These are phyloP conservation scores for Origma solitaria DNA, from an alignment of 2,113 vertebrate species.

Conservation along the genomic window DNA sequence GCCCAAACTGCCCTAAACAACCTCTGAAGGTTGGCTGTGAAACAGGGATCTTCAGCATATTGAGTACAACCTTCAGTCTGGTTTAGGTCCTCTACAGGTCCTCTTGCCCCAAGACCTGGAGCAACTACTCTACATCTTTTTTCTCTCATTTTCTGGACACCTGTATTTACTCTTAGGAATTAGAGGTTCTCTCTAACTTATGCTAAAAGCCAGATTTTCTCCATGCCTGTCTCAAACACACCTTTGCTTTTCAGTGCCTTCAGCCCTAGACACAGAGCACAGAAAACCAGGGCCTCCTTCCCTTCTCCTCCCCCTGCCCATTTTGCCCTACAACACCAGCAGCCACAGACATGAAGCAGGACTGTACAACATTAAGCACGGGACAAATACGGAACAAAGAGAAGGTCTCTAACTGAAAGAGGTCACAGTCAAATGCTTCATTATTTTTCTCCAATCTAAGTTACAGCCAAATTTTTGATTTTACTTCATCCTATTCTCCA, in stretches of 20 bases:
- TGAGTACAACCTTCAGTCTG: neutral
- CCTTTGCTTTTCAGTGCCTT: neutral
- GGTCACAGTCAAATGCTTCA: neutral
- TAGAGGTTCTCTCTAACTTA: neutral
- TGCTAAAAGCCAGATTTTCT: neutral
- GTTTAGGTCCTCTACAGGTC: neutral
- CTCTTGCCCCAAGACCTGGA: neutral
- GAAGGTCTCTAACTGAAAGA: neutral
- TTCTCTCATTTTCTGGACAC: neutral
- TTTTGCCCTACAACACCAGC: neutral
- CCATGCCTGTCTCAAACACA: neutral
- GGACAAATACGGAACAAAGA: neutral
- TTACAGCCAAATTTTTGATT: neutral
- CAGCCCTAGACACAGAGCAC: neutral
- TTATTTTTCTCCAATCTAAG: neutral
- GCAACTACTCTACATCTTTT: neutral
- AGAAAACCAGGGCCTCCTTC: neutral
- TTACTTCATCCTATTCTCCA: neutral
- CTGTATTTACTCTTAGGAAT: neutral
- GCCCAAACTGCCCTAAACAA: neutral
- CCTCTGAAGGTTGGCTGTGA: neutral
- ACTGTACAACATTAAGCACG: neutral
- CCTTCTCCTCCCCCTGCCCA: neutral
- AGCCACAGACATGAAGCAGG: neutral
- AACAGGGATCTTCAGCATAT: neutral